phyloP scores from a whole-genome alignment of 2,797 vertebrate species.

The Oophaga sylvatica region DNA sequence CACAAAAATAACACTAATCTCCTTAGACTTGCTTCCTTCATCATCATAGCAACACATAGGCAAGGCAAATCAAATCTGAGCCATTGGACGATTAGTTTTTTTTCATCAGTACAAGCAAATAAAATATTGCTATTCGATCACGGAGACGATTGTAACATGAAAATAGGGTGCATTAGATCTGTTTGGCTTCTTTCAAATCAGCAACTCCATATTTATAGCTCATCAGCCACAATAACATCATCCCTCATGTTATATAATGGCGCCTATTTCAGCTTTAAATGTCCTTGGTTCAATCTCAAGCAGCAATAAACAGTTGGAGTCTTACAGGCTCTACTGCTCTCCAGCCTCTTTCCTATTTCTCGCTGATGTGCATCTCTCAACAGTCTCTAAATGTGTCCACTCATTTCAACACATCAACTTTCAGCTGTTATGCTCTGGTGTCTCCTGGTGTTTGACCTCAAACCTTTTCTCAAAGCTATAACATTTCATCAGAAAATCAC shows the following conservation, averaged over 20 bases:
- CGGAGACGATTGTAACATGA: not conserved
- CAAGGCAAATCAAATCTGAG: not conserved
- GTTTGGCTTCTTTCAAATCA: not conserved
- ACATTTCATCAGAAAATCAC: conserved; percentile 58
- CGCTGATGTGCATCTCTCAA: conserved; percentile 22
- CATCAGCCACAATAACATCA: conserved; percentile 12
- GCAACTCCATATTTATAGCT: not conserved
- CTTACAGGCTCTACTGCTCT: conserved; percentile 9
- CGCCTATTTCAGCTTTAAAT: conserved; percentile 18
- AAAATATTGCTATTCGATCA: not conserved
- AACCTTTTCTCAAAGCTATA: conserved; percentile 57
- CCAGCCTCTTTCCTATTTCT: conserved; percentile 36
- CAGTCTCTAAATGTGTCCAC: conserved; percentile 56
- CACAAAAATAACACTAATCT: not conserved
- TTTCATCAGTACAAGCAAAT: no score
- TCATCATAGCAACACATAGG: not conserved
- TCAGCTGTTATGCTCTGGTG: conserved; percentile 46
- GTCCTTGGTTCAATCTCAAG: not conserved
- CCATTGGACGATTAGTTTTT: not conserved
- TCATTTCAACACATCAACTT: conserved; percentile 51
- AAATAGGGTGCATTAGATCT: not conserved
- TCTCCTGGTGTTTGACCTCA: conserved; percentile 57
- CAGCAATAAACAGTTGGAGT: conserved; percentile 25
- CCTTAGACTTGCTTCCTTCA: not conserved
- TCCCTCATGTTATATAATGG: conserved; percentile 7